Conservation (phyloP, 2,888 invertebrate genomes). For the Iselma pallidipennis region DNA sequence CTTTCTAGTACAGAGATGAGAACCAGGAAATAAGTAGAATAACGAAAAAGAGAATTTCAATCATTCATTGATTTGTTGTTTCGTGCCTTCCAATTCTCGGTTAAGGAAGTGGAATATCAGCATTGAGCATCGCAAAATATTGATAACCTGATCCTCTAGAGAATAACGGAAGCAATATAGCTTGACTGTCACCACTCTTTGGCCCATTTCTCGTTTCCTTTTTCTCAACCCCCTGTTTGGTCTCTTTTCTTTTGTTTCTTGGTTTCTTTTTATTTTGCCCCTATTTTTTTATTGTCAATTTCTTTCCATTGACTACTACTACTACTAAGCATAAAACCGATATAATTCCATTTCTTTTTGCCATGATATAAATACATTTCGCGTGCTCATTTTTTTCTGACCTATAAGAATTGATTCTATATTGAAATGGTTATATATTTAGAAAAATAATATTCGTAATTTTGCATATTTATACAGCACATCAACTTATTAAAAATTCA, state of each 20-base stretch:
- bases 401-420: too few species aligned
- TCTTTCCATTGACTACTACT: too few species aligned
- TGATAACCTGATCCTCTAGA: slow-evolving; percentile 45
- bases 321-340: too few species aligned
- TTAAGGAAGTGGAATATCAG: slow-evolving; percentile 42
- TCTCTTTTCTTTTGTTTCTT: too few species aligned
- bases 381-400: neutral
- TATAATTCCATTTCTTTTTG: too few species aligned
- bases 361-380: too few species aligned
- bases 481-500: neutral
- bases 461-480: neutral
- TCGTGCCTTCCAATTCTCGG: slow-evolving; percentile 32
- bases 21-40: slow-evolving; percentile 1
- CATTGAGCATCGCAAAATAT: slow-evolving; percentile 41
- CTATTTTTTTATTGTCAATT: neutral
- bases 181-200: slow-evolving; percentile 37
- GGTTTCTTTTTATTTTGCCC: neutral
- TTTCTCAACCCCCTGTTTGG: neutral
- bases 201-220: slow-evolving; percentile 17
- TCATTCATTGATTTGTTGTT: slow-evolving; percentile 36
- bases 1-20: too few species aligned
- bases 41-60: slow-evolving; percentile 14
- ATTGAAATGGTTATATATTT: too few species aligned
- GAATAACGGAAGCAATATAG: slow-evolving; percentile 45
- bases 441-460: too few species aligned